Evolutionary conservation across 2,797 vertebrate genomes (phyloP).

Genomic region (Cyclura pinguis): DNA sequence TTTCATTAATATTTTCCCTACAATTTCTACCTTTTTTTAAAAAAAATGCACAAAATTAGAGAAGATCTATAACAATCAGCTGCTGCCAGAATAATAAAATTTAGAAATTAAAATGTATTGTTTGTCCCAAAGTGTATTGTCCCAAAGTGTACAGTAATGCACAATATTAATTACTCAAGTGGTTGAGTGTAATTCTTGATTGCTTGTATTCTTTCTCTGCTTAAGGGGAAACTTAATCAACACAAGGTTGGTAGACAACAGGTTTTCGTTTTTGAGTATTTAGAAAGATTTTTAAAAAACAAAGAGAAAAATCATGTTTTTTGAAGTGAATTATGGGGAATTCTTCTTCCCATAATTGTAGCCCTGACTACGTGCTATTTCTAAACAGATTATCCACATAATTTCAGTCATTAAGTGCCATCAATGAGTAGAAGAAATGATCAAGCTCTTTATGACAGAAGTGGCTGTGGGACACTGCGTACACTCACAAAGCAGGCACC

Average conservation of each 20-base stretch:
- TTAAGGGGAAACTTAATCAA: neutral
- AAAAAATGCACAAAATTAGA: neutral
- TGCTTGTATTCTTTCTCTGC: neutral
- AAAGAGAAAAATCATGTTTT: neutral
- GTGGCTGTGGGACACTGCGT: neutral
- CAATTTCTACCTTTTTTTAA: neutral
- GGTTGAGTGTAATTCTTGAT: neutral
- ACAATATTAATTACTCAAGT: neutral
- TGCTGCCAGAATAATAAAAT: slow-evolving; percentile 9
- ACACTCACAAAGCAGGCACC: neutral
- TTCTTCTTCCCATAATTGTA: neutral
- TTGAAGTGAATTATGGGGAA: neutral
- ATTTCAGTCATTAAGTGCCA: neutral
- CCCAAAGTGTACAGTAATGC: slow-evolving; percentile 1
- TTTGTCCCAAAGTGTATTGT: neutral
- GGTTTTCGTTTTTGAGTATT: no score
- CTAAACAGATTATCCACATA: neutral
- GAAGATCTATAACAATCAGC: neutral
- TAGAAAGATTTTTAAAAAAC: neutral
- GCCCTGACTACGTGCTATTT: neutral
- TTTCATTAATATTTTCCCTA: neutral
- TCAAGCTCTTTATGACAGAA: neutral
- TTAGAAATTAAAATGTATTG: slow-evolving; percentile 10
- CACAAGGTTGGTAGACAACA: neutral
- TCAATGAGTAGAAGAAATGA: neutral